Evolutionary conservation across 2,888 invertebrate species (phyloP).

Genomic region (Coelinius sp.): DNA sequence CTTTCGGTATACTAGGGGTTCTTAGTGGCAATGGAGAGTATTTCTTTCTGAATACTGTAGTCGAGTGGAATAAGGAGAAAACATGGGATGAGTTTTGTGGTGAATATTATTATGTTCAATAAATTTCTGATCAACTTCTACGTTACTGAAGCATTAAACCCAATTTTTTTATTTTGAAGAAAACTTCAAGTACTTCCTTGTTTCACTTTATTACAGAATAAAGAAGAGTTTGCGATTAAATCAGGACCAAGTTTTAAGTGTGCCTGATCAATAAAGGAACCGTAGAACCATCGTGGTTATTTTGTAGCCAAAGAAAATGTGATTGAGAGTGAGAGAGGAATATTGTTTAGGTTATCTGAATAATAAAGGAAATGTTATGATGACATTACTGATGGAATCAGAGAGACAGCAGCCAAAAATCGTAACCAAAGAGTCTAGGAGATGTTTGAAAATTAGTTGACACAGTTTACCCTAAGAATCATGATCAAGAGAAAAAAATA

Average conservation of each 20-base stretch:
- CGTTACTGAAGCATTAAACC: background rate
- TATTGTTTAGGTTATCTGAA: background rate
- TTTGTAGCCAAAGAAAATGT: conserved; percentile 13
- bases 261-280: conserved; percentile 27
- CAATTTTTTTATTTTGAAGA: background rate
- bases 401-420: background rate
- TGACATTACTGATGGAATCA: background rate
- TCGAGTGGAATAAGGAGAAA: background rate
- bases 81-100: too few species aligned
- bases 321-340: background rate
- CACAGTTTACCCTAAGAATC: background rate
- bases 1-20: background rate
- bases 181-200: background rate
- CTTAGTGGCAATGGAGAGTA: background rate
- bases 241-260: conserved; percentile 31
- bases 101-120: background rate
- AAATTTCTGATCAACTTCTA: background rate
- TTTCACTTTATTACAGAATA: background rate
- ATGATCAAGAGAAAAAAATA: background rate
- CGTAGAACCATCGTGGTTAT: conserved; percentile 2
- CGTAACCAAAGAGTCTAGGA: conserved; percentile 11
- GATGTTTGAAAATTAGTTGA: background rate
- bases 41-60: background rate
- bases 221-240: conserved; percentile 1
- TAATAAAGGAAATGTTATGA: background rate